Evolutionary conservation across 2,888 invertebrate genomes (phyloP), one percentile per base, ranked within the genome.

Genomic region (Polyommatus icarus): DNA sequence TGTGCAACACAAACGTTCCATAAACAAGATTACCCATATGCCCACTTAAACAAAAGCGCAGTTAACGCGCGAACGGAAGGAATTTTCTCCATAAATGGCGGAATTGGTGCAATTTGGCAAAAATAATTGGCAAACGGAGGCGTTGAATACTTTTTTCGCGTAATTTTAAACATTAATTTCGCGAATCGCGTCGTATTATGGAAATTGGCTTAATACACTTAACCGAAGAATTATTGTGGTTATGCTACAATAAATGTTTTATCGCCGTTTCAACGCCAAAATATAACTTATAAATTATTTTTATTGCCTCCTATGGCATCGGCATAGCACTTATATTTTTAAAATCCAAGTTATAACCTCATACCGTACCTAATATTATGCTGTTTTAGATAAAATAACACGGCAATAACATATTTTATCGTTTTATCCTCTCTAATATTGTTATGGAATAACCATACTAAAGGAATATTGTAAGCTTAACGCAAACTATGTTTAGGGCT

Each of bases 71-170:
- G 85, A 87, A 84, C 88, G 90, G 90, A 90, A 91, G 89, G 83
- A 88, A 90, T 91, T 89, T 83, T 80, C 83, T 79, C 85, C 86
- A 80, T 85, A 88, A 92, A 93, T 88, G 87, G 90, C 87, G 90
- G 89, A 90, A 91, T 90, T 89, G 87, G 85, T 84, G 90, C 89
- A 88, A 91, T 93, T 92, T 90, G 86, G 84, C 85, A 85, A 84
- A 85, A 84, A 85, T 85, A 85, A 85, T 85, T 85, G 83, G 83
- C 86, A 83, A 84, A 85, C 84, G 84, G 85, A 85, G 84, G 85
- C 87, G 83, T 84, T 83, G 83, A 87, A 86, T 85, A 86, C 88
- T 89, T 90, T 90, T 89, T 81, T 82, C 82, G 84, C 84, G 86
- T 88, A 88, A 88, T 90, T 88, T 83, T 78, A 83, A 85, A 89